Base-by-base conservation (phyloP, 2,888 invertebrate genomes). In the Callyntrura sp. region DNA sequence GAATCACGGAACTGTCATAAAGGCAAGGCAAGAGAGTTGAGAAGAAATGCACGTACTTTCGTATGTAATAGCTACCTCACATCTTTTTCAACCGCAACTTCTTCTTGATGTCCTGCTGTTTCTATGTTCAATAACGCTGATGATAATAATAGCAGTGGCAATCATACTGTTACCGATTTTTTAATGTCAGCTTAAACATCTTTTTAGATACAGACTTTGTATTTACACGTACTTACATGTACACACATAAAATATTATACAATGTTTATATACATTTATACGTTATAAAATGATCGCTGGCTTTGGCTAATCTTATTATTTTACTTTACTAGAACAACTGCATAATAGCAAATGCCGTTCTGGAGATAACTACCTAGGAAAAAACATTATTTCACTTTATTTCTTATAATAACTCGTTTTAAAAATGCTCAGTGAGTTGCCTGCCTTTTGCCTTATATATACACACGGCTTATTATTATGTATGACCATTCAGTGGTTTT, bases 391-490 rank as follows among this genome's bases (percentile, higher is more conserved):
- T n/a, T n/a, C n/a, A 14, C 48, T 73, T 73, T 48, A 73, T 73
- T 20, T 20, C 45, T 20, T 45, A 45, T 73, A 73, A 73, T 73
- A 84, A 70, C 55, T 84, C 70, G 84, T 55, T 84, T 70, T 70
- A 83, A 65, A n/a, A 84, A 84, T 84, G 84, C 70, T 84, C 84
- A 84, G 23, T 84, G 84, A 70, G 70, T 70, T 84, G 51, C 70
- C 35, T 73, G 73, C 73, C 20, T 48, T 23, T n/a, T n/a, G n/a
- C n/a, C n/a, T n/a, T n/a, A n/a, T n/a, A n/a, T n/a, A n/a, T n/a
- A n/a, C n/a, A 73, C 23, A 48, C 12, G 45, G 5, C 23, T 48
- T 73, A 23, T 73, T 73, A 73, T 73, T 73, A 73, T 23, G 4
- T 68, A n/a, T n/a, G 0, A 70, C 23, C 25, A 73, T 20, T 48